These are phyloP conservation scores for Lucilia sericata DNA, from an alignment of 1,140 invertebrate genomes.

Conservation along the genomic window DNA sequence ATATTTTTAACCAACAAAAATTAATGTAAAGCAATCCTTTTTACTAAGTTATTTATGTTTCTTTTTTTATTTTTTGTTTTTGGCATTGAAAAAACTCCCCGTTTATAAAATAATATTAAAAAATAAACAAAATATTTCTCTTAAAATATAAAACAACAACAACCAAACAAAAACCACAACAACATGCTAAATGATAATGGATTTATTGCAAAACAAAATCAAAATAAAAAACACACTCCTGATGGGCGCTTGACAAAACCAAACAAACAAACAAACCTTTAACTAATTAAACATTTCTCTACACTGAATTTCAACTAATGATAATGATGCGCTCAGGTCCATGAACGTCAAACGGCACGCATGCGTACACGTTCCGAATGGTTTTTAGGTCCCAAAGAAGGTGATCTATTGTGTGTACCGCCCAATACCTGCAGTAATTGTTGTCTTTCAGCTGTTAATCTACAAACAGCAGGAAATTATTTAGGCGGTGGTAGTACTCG, in stretches of 20 bases:
- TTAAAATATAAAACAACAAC: conserved; percentile 15
- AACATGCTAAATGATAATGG: too few species aligned
- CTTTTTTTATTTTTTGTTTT: conserved; percentile 44
- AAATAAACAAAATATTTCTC: conserved; percentile 14
- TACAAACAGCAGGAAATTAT: conserved; percentile 52
- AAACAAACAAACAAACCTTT: conserved; percentile 7
- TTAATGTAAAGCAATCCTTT: conserved; percentile 23
- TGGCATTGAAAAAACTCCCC: not conserved
- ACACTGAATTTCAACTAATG: not conserved
- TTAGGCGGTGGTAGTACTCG: conserved; percentile 60
- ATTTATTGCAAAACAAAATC: too few species aligned
- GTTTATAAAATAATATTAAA: conserved; percentile 17
- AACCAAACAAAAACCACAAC: too few species aligned
- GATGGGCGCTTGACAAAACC: conserved; percentile 23
- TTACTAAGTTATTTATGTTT: conserved; percentile 38
- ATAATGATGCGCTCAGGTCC: conserved; percentile 74
- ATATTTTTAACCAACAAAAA: not conserved
- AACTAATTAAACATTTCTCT: not conserved
- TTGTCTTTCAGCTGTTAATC: conserved; percentile 51
- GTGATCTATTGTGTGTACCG: conserved; percentile 60
- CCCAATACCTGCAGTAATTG: conserved; percentile 63
- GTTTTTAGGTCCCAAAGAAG: conserved; percentile 82
- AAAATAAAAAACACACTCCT: not conserved
- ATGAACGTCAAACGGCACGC: conserved; percentile 91
- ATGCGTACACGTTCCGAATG: conserved; percentile 95